phyloP scores from a whole-genome alignment of 2,797 vertebrate species.

The Aphelocoma californica region DNA sequence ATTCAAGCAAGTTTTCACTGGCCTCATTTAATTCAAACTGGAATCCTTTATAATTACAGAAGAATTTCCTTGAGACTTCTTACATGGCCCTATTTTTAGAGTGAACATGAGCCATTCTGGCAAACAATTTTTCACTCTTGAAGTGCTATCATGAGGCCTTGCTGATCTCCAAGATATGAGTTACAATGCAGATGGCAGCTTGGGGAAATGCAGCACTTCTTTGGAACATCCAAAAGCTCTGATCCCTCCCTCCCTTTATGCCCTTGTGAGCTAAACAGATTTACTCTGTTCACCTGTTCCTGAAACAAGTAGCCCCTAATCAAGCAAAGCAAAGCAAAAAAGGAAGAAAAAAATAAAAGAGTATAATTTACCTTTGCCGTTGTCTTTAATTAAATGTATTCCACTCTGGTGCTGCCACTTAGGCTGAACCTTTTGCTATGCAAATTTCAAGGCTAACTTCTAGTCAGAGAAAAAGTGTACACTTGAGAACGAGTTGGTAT shows the following conservation, averaged over 20 bases:
- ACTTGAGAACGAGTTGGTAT: slow-evolving; percentile 45
- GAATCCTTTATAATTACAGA: slow-evolving; percentile 23
- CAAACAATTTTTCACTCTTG: background rate
- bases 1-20: background rate
- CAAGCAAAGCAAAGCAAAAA: slow-evolving; percentile 11
- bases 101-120: background rate
- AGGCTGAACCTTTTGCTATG: slow-evolving; percentile 66
- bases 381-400: slow-evolving; percentile 78
- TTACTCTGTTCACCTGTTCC: slow-evolving; percentile 44
- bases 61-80: slow-evolving; percentile 13
- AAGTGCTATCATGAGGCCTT: background rate
- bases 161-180: background rate
- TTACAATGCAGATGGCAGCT: slow-evolving; percentile 42
- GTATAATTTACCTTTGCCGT: slow-evolving; percentile 71
- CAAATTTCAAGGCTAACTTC: slow-evolving; percentile 71
- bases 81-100: background rate
- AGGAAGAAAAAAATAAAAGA: background rate
- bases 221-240: slow-evolving; percentile 32
- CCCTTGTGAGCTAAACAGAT: slow-evolving; percentile 37
- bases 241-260: background rate
- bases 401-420: slow-evolving; percentile 57
- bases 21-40: background rate
- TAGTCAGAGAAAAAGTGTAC: slow-evolving; percentile 55
- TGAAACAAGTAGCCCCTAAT: slow-evolving; percentile 69
- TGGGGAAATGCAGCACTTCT: slow-evolving; percentile 52